Percentiles rank a stretch among this genome's conserved stretches.
These are phyloP conservation scores for Ictalurus punctatus DNA, from an alignment of 2,113 vertebrate genomes.

Conservation along the genomic window DNA sequence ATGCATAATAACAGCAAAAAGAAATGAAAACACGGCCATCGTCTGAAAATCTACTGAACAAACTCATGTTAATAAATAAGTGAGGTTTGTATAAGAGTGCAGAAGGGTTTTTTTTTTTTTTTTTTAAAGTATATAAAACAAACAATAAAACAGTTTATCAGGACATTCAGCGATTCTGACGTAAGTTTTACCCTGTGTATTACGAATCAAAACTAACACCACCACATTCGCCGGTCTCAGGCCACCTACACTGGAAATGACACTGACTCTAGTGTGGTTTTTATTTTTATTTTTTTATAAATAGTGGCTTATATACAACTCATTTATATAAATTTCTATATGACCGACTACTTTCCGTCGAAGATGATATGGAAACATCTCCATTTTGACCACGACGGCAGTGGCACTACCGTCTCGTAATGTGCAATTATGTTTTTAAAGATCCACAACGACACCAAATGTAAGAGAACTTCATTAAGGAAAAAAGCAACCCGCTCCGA, in stretches of 20 bases:
- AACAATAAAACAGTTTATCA: neutral
- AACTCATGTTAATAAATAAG: neutral
- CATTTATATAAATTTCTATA: neutral
- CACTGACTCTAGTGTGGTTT: neutral
- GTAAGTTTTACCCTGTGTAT: neutral
- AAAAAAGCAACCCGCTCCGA: neutral
- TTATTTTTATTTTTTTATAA: too few relatives aligned
- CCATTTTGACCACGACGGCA: neutral
- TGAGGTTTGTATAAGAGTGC: neutral
- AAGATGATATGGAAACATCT: neutral
- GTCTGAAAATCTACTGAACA: neutral
- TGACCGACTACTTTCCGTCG: neutral
- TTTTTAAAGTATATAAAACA: neutral
- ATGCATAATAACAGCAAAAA: neutral
- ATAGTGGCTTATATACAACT: neutral
- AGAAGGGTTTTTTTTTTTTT: neutral
- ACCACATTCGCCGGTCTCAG: neutral
- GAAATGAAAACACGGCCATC: neutral
- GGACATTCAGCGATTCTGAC: neutral
- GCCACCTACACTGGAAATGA: neutral
- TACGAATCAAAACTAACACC: neutral
- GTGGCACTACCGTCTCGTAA: neutral
- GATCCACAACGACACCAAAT: neutral
- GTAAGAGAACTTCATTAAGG: neutral
- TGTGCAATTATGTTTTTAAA: neutral